Base-by-base conservation (phyloP, 2,113 vertebrate species). In the Dromiciops gliroides region DNA sequence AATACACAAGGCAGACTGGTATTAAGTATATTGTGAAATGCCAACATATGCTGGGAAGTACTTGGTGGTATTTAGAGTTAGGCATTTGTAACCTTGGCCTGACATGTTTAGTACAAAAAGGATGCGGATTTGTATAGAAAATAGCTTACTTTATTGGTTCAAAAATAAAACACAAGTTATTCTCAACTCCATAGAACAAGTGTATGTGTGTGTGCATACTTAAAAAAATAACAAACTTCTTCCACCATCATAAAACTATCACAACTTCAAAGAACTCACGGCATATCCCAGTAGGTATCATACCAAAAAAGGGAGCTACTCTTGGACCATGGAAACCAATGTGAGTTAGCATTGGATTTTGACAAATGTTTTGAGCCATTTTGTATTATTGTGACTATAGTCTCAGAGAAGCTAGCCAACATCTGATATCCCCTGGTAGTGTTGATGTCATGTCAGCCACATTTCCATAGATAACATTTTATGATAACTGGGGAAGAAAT, bases 1-100 rank as follows among this genome's bases (percentile, higher is more conserved):
- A 96, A 96, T 83, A 93, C 95, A 90, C 95, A 92, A 48, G 91
- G 90, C 89, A 95, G 56, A 95, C 92, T 91, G 91, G 93, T 94
- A 96, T 50, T 49, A 88, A 56, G 89, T 88, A 24, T 31, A 37
- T 8, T 94, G 91, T 95, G 93, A 95, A 98, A 97, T 31, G 95
- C 90, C 92, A 93, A 90, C 88, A 60, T 31, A 91, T 91, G 67
- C 75, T 93, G 23, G 8, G 91, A 83, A 52, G 56, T 51, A 92
- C 23, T 25, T 47, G 89, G 95, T 91, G 23, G 53, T 88, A 88
- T 83, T 92, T 93, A 83, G 94, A 89, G 92, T 93, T 48, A 93
- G 91, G 56, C 47, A 93, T 47, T 22, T 53, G 90, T 90, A 93
- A 48, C 48, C 25, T 51, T 90, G 48, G 90, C 49, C 31, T 90